A percentile compares a stretch with the other conserved stretches of the same genome.
These are phyloP conservation scores for Apis florea DNA, from an alignment of 1,140 invertebrate species.

Conservation along the genomic window DNA sequence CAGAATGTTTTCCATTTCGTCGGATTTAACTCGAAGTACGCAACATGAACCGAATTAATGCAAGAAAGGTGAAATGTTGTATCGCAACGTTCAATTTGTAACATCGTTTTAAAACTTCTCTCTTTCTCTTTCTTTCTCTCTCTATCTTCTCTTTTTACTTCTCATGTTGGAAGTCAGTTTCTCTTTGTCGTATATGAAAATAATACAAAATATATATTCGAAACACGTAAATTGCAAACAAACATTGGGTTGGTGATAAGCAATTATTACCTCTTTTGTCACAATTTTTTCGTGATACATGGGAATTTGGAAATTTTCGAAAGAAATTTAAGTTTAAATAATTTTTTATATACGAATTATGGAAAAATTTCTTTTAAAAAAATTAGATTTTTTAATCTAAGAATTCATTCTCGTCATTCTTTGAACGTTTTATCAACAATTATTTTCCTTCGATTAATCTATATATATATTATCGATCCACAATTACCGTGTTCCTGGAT, in stretches of 20 bases:
- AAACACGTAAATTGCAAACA: conserved; percentile 13
- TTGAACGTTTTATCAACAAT: conserved; percentile 13
- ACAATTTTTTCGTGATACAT: background rate
- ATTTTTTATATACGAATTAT: background rate
- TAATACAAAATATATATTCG: conserved; percentile 1
- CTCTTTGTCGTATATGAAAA: background rate
- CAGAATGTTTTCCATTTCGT: conserved; percentile 12
- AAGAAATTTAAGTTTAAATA: no score
- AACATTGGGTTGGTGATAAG: background rate
- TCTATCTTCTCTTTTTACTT: background rate
- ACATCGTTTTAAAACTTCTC: conserved; percentile 38
- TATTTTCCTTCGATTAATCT: conserved; percentile 16
- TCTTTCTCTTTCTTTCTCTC: conserved; percentile 17
- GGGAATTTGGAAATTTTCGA: no score
- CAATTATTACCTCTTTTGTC: conserved; percentile 3
- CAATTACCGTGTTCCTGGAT: conserved; percentile 48
- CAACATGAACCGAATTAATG: conserved; percentile 33
- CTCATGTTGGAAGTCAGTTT: background rate
- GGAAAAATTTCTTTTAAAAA: background rate
- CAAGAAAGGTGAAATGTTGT: conserved; percentile 23
- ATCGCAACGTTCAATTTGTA: conserved; percentile 43
- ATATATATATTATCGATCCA: conserved; percentile 27
- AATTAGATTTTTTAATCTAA: background rate
- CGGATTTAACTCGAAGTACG: conserved; percentile 22
- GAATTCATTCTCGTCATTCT: conserved; percentile 26